Base-by-base conservation (phyloP, 53 echinoderm and acorn worm genomes). In the Glandiceps talaboti region DNA sequence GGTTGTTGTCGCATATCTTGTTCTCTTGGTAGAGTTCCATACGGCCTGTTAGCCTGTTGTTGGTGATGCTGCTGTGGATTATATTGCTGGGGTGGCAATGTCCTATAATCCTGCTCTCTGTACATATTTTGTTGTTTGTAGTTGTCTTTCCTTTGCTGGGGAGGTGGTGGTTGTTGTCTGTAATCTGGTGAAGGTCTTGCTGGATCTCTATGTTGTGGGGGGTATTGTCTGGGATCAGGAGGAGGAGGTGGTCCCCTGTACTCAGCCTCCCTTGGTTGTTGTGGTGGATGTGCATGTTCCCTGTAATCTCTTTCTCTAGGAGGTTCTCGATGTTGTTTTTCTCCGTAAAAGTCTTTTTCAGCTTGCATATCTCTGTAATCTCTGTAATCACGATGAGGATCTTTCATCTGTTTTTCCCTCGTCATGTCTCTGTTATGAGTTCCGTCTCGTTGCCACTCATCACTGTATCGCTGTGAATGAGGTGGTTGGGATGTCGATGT, bases 11-110 rank as follows among this genome's bases (percentile, higher is more conserved):
- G 1, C 29, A 83, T 28, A 1, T 80, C 33, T 33, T 33, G 77
- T 12, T 85, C 88, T 74, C 85, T 84, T 31, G 74, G 81, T 31
- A 76, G 31, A 27, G 33, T 77, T 26, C 76, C 83, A 76, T 76
- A 28, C n/a, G 76, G 77, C 27, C 33, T 83, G 20, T 33, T 32
- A 29, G 76, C 76, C 64, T 6, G 64, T 20, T 45, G 64, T 20
- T 45, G 64, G 6, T 12, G 64, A 20, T 45, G 64, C 6, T 75
- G 28, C 82, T 82, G 6, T 75, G 82, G 33, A 75, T 81, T 0
- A 74, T 33, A 75, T 84, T 81, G 10, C 33, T 74, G 31, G 31
- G 27, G n/a, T 14, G 75, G 85, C 74, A 29, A 75, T 74, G 33
- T 1, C 73, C 85, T 20, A 33, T 76, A 33, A 74, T 79, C 28